These are phyloP conservation scores for Sclerodermus sp. DNA, from an alignment of 2,888 invertebrate genomes.

Conservation along the genomic window DNA sequence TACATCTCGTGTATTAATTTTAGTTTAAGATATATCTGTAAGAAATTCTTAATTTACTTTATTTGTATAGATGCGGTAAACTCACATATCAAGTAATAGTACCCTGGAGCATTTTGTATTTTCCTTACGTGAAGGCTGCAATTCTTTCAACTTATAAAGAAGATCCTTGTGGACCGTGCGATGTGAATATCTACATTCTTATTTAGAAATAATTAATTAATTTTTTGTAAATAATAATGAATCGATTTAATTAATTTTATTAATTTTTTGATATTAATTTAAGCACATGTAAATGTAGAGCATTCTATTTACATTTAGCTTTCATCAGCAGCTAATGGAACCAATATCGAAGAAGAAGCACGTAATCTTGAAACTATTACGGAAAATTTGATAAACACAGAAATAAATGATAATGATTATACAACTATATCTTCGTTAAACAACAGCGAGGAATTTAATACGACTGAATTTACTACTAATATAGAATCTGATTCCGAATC, in stretches of 20 bases:
- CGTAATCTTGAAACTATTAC: no score
- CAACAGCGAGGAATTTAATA: no score
- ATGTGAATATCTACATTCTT: slow-evolving; percentile 18
- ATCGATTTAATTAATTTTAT: neutral
- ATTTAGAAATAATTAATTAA: neutral
- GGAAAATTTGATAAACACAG: no score
- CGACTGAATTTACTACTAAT: no score
- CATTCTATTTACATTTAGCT: no score
- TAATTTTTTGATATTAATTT: neutral
- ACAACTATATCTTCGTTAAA: no score
- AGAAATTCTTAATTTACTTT: neutral
- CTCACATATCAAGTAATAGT: slow-evolving; percentile 52
- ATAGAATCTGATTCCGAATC: no score
- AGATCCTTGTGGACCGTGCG: slow-evolving; percentile 52
- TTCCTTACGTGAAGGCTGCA: slow-evolving; percentile 55
- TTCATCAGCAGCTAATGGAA: no score
- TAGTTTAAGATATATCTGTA: neutral
- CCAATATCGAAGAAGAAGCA: no score
- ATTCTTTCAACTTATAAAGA: slow-evolving; percentile 52
- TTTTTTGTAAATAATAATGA: neutral
- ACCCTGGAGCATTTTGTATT: slow-evolving; percentile 53
- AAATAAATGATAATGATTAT: no score
- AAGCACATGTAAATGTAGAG: no score
- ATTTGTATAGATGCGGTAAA: slow-evolving; percentile 45
- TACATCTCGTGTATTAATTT: no score